These are phyloP conservation scores for Cardiocondyla obscurior DNA, from an alignment of 1,140 invertebrate species.

Conservation along the genomic window DNA sequence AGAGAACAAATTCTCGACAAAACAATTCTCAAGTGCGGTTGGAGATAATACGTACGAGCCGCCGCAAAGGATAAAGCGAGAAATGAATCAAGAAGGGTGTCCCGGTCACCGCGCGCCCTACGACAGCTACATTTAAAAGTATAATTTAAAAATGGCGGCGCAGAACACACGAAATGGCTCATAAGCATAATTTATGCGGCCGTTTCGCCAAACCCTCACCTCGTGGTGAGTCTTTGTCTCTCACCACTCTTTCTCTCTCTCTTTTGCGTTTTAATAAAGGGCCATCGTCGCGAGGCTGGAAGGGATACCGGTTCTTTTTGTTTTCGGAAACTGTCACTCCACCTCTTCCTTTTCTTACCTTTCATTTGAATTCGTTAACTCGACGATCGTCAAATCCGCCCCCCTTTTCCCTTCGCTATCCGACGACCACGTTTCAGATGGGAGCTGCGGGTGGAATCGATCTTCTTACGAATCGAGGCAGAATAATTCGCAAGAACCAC, in stretches of 20 bases:
- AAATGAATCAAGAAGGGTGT: neutral
- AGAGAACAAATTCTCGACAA: slow-evolving; percentile 59
- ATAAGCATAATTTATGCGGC: slow-evolving; percentile 77
- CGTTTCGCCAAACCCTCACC: slow-evolving; percentile 56
- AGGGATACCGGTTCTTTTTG: slow-evolving; percentile 41
- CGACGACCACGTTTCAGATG: neutral
- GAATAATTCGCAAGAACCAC: slow-evolving; percentile 51
- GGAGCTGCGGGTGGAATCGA: slow-evolving; percentile 46
- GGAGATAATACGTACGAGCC: slow-evolving; percentile 54
- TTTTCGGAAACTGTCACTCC: slow-evolving; percentile 12
- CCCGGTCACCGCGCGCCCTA: neutral
- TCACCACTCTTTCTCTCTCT: slow-evolving; percentile 49
- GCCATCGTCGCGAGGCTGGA: slow-evolving; percentile 43
- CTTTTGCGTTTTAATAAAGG: slow-evolving; percentile 77
- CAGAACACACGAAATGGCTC: slow-evolving; percentile 72
- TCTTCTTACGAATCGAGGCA: slow-evolving; percentile 23
- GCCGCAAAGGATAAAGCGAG: slow-evolving; percentile 1
- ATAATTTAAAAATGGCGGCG: slow-evolving; percentile 76
- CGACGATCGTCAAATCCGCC: slow-evolving; percentile 38
- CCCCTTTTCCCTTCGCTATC: neutral
- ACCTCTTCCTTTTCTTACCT: slow-evolving; percentile 17
- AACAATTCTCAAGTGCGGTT: neutral
- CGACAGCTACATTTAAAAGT: slow-evolving; percentile 74
- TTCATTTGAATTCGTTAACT: slow-evolving; percentile 63
- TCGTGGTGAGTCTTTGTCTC: neutral